These are phyloP conservation scores for Sanderia malayensis DNA, from an alignment of 30 jellyfish, hydroid and myxozoan genomes.

Conservation along the genomic window DNA sequence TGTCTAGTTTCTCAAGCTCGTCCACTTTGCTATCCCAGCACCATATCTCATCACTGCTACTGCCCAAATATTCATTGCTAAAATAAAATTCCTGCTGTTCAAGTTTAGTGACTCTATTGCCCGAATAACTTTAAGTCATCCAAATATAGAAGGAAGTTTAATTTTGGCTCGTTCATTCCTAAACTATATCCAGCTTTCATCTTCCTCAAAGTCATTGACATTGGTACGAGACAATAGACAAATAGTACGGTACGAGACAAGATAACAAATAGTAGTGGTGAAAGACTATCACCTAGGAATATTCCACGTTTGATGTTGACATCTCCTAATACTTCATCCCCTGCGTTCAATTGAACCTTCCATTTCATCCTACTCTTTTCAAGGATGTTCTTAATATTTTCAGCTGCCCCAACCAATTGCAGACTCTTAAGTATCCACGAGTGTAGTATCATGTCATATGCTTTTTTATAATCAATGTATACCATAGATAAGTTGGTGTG, in stretches of 20 bases:
- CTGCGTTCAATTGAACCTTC: not conserved
- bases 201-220: not conserved
- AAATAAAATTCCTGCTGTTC: constrained; percentile 9
- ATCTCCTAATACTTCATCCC: not conserved
- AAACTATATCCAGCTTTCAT: not conserved
- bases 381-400: not conserved
- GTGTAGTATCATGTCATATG: not conserved
- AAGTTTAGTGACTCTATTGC: constrained; percentile 3
- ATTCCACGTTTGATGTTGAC: constrained; percentile 3
- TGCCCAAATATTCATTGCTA: constrained; percentile 47
- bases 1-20: constrained; percentile 28
- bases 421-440: not conserved
- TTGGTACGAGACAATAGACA: not conserved
- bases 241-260: too few species aligned
- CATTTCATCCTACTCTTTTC: not conserved
- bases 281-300: not conserved
- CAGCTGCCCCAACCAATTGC: not conserved
- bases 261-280: constrained; percentile 11
- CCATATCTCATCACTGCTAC: constrained; percentile 6
- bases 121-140: constrained; percentile 11
- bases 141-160: not conserved
- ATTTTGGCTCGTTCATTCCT: not conserved
- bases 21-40: constrained; percentile 16
- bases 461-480: constrained; percentile 7
- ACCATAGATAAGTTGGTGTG: not conserved